These are phyloP conservation scores for Chymomyza costata DNA, from an alignment of 1,140 invertebrate species.

Conservation along the genomic window DNA sequence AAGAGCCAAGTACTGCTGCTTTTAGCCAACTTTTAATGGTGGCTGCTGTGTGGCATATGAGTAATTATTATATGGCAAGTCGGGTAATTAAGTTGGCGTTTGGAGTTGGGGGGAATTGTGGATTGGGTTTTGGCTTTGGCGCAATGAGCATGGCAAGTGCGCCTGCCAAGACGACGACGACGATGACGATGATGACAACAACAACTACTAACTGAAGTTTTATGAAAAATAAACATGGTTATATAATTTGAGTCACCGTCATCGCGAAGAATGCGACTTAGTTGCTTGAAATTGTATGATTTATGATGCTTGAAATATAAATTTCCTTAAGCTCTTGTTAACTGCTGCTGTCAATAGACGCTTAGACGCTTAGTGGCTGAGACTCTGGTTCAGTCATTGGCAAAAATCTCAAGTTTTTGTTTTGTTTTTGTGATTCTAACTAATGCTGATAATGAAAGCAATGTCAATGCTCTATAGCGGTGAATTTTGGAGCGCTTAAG, in stretches of 20 bases:
- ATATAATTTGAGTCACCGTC: background rate
- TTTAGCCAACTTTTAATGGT: too few relatives aligned
- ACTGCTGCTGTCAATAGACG: conserved; percentile 63
- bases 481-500: conserved; percentile 29
- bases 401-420: background rate
- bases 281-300: conserved; percentile 35
- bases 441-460: conserved; percentile 40
- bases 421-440: conserved; percentile 18
- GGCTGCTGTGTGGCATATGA: conserved; percentile 29
- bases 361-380: conserved; percentile 27
- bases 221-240: conserved; percentile 2
- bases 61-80: conserved; percentile 41
- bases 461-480: conserved; percentile 68
- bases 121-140: conserved; percentile 26
- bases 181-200: too few relatives aligned
- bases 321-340: conserved; percentile 57
- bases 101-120: too few relatives aligned
- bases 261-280: background rate
- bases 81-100: conserved; percentile 33
- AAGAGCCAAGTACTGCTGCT: conserved; percentile 1
- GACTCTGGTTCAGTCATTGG: background rate
- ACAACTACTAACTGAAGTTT: background rate
- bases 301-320: conserved; percentile 73
- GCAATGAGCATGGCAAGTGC: conserved; percentile 60
- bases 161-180: too few relatives aligned